phyloP scores from a whole-genome alignment of 2,113 vertebrate genomes.

The Mungos mungo region DNA sequence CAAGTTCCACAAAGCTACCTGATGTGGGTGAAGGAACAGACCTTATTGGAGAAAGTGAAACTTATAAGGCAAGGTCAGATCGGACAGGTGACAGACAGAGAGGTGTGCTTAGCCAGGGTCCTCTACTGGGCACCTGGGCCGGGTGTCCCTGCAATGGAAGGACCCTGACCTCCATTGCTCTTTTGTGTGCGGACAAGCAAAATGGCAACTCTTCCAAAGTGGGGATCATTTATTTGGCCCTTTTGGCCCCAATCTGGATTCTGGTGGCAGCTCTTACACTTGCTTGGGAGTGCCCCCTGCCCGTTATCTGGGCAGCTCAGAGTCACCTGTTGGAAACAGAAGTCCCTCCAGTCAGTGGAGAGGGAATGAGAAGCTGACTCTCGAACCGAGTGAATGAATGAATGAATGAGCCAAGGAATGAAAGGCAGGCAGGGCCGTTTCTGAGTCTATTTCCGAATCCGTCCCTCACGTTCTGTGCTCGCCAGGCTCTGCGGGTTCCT shows the following conservation, averaged over 20 bases:
- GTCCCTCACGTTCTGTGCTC: accelerated
- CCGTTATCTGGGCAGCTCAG: not conserved
- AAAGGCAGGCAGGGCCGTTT: not conserved
- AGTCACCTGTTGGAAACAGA: not conserved
- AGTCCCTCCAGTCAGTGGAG: not conserved
- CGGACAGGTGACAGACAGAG: not conserved
- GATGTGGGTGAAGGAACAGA: not conserved
- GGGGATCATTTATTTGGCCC: not conserved
- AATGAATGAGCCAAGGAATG: not conserved
- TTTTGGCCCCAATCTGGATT: not conserved
- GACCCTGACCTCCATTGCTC: not conserved
- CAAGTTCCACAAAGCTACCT: not conserved
- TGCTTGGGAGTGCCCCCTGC: not conserved
- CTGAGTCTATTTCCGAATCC: not conserved
- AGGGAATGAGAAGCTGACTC: not conserved
- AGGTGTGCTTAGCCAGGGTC: not conserved
- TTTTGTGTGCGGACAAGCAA: not conserved
- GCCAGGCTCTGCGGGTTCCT: too few relatives aligned
- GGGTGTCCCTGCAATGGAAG: not conserved
- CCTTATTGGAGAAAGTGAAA: not conserved
- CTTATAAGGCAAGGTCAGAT: not conserved
- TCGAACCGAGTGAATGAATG: too few relatives aligned
- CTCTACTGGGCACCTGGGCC: not conserved
- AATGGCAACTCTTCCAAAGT: not conserved
- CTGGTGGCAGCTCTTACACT: not conserved